phyloP scores from a whole-genome alignment of 2,888 invertebrate genomes.

The Tenthredo scrophulariae region DNA sequence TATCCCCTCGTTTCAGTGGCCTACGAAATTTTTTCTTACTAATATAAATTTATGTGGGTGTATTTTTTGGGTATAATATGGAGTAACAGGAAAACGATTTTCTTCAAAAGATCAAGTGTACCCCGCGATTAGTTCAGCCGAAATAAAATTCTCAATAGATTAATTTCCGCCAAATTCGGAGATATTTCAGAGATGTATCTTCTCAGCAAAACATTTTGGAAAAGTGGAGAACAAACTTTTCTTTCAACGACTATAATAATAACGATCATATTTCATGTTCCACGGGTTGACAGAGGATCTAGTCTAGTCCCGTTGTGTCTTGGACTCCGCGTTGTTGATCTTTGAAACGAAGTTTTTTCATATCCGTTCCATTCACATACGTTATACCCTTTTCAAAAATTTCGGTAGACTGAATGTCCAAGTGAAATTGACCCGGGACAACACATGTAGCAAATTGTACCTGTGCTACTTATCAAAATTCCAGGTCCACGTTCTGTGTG shows the following conservation, averaged over 20 bases:
- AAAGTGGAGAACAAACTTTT: background rate
- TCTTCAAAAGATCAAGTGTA: background rate
- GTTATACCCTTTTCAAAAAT: constrained; percentile 18
- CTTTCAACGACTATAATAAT: background rate
- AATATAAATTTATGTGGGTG: background rate
- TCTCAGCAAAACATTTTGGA: background rate
- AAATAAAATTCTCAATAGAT: background rate
- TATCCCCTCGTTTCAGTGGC: background rate
- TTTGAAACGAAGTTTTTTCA: background rate
- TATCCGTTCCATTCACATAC: background rate
- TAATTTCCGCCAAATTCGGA: background rate
- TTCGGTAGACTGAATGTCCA: background rate
- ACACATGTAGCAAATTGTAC: background rate
- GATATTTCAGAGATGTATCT: background rate
- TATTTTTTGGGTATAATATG: background rate
- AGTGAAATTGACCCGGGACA: background rate
- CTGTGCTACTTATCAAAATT: background rate
- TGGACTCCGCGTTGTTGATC: background rate
- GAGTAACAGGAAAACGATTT: background rate
- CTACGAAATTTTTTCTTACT: background rate
- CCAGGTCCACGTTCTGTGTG: background rate
- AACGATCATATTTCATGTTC: background rate
- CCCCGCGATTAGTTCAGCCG: background rate
- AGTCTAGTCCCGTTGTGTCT: background rate
- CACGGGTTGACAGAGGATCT: background rate